Evolutionary conservation across 2,113 vertebrate genomes (phyloP).

Genomic region (Dicerorhinus sumatrensis): DNA sequence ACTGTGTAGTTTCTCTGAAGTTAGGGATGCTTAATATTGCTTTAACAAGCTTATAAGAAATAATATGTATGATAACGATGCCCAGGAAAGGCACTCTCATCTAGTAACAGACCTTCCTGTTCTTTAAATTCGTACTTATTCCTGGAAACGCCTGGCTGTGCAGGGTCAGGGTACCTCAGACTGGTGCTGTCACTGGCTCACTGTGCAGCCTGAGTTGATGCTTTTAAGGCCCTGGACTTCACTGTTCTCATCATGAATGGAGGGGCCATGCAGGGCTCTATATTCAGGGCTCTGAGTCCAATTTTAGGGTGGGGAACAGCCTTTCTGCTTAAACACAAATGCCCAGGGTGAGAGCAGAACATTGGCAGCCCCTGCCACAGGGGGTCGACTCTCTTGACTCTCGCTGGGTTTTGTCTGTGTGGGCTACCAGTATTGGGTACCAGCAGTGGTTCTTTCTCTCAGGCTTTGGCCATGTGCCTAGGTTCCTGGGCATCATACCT

Average conservation of each 20-base stretch:
- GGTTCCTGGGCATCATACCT: not conserved
- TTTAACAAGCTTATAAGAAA: not conserved
- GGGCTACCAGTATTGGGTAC: not conserved
- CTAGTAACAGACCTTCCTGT: not conserved
- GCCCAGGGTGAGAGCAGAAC: not conserved
- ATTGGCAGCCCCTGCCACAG: accelerated
- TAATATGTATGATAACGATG: too few relatives aligned
- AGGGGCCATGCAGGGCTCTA: not conserved
- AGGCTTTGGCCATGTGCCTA: not conserved
- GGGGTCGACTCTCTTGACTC: not conserved
- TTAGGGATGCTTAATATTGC: not conserved
- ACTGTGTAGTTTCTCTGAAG: not conserved
- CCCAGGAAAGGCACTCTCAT: too few relatives aligned
- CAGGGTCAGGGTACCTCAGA: accelerated
- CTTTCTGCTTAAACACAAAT: not conserved
- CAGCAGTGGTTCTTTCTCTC: accelerated
- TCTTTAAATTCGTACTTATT: not conserved
- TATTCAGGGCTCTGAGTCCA: not conserved
- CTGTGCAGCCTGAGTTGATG: accelerated
- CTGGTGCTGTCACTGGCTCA: accelerated
- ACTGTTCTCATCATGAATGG: accelerated
- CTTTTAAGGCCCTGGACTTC: not conserved
- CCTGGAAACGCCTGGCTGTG: not conserved
- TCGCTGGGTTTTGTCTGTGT: accelerated
- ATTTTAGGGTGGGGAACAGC: too few relatives aligned